A percentile compares a stretch with the other conserved stretches of the same genome.
Evolutionary conservation across 2,797 vertebrate genomes (phyloP).

Genomic region (Carduelis carduelis): DNA sequence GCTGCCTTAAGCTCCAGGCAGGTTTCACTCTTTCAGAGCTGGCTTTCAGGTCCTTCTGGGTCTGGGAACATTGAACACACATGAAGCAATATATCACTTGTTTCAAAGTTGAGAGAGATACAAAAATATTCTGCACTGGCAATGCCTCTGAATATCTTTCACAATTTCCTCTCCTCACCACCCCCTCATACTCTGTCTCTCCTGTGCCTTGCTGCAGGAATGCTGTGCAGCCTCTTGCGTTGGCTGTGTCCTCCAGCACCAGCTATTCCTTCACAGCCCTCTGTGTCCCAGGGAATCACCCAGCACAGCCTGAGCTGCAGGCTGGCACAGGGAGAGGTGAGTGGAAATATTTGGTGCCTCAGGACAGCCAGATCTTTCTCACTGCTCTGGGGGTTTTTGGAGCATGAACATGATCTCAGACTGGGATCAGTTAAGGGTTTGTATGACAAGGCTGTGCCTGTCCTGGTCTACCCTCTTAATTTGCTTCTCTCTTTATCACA

Average conservation of each 20-base stretch:
- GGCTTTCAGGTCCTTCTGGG: background rate
- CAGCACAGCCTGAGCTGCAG: background rate
- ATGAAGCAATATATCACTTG: background rate
- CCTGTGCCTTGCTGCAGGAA: background rate
- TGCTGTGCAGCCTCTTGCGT: background rate
- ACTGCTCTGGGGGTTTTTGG: background rate
- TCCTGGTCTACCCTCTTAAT: background rate
- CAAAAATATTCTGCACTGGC: conserved; percentile 23
- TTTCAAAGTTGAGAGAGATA: background rate
- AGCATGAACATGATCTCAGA: accelerated
- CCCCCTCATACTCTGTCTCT: background rate
- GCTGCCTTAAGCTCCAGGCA: background rate
- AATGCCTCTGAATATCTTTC: conserved; percentile 26
- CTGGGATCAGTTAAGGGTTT: background rate
- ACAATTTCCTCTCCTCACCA: conserved; percentile 19
- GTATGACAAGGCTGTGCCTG: background rate
- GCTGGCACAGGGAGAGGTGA: background rate
- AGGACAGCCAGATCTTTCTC: background rate
- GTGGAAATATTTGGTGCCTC: background rate
- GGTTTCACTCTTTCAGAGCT: background rate
- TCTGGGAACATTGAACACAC: background rate
- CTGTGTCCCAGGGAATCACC: background rate
- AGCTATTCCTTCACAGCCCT: background rate
- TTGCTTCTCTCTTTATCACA: background rate
- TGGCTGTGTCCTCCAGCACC: background rate